A percentile compares a stretch with the other conserved stretches of the same genome.
Evolutionary conservation across 2,797 vertebrate genomes (phyloP).

Genomic region (Limnodromus scolopaceus): DNA sequence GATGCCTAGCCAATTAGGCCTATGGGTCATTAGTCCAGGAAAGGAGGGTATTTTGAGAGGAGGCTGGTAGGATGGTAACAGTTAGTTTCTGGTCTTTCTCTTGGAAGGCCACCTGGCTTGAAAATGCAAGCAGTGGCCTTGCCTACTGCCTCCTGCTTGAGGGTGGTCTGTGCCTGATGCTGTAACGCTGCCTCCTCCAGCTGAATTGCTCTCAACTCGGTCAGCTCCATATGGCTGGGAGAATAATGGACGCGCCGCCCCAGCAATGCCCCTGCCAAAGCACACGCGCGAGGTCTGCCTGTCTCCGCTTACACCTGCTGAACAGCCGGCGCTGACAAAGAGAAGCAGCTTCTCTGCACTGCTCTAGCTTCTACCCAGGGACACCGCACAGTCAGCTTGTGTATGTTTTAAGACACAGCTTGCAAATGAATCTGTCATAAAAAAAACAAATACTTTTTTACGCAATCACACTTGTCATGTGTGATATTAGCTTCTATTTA

Average conservation of each 20-base stretch:
- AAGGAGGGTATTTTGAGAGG: not conserved
- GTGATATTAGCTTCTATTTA: not conserved
- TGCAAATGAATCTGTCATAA: not conserved
- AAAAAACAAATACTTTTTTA: not conserved
- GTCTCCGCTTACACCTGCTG: not conserved
- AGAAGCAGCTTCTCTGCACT: not conserved
- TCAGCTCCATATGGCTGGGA: not conserved
- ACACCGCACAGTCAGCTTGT: not conserved
- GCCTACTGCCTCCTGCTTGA: not conserved
- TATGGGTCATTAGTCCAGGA: not conserved
- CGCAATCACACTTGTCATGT: not conserved
- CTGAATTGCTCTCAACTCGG: not conserved
- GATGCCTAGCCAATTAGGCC: not conserved
- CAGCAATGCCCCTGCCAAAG: not conserved
- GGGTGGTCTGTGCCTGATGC: fast-evolving
- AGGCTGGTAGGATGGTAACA: not conserved
- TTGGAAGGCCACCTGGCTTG: not conserved
- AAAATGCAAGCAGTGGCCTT: not conserved
- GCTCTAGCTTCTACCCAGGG: not conserved
- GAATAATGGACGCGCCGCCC: not conserved
- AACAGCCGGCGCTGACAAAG: not conserved
- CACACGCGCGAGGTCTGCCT: not conserved
- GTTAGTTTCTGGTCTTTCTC: not conserved
- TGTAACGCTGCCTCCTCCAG: not conserved
- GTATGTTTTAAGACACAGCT: not conserved